Conservation (phyloP, 2,888 invertebrate species). For the Lobophora halterata region DNA sequence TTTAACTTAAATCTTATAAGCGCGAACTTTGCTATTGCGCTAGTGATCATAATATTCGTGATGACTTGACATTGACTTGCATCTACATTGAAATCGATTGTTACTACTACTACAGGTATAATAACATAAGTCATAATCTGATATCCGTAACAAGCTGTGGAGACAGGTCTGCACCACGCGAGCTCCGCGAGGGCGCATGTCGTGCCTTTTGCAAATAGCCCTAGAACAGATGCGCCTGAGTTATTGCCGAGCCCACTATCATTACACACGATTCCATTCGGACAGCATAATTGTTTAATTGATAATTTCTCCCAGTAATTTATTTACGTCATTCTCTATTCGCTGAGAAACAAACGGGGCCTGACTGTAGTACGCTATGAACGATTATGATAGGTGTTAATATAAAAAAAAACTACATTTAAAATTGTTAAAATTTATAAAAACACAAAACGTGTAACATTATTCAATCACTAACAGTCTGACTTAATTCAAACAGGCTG, state of each 20-base stretch:
- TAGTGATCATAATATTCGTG: conserved; percentile 12
- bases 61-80: conserved; percentile 1
- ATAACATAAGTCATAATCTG: conserved; percentile 14
- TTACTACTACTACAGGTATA: too few species aligned
- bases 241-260: conserved; percentile 79
- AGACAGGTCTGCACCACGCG: conserved; percentile 27
- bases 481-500: conserved; percentile 43
- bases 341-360: conserved; percentile 54
- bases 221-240: conserved; percentile 79
- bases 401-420: too few species aligned
- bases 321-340: conserved; percentile 76
- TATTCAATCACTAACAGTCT: too few species aligned
- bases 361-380: conserved; percentile 63
- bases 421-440: too few species aligned
- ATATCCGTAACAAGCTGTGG: conserved; percentile 19
- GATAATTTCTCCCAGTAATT: conserved; percentile 81
- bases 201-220: conserved; percentile 78
- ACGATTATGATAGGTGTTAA: too few species aligned
- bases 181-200: conserved; percentile 50
- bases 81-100: too few species aligned
- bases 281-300: conserved; percentile 83
- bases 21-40: too few species aligned
- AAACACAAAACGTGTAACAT: too few species aligned
- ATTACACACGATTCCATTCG: conserved; percentile 81
- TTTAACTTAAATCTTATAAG: conserved; percentile 19